Evolutionary conservation across 2,113 vertebrate species (phyloP).

Genomic region (Nothobranchius furzeri): DNA sequence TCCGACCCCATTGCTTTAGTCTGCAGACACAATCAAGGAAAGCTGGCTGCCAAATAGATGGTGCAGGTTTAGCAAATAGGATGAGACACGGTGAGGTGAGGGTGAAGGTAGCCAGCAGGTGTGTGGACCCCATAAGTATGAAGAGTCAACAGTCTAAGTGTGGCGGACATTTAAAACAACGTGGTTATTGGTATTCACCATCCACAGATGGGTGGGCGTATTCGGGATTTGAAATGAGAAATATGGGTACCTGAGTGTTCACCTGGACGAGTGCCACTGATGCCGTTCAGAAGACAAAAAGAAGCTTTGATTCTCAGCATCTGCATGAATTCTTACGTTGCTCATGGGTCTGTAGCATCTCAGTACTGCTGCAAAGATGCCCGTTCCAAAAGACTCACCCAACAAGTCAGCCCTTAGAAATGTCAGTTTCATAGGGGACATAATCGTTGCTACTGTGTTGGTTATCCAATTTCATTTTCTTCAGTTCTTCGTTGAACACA

Average conservation of each 20-base stretch:
- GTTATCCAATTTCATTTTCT: no score
- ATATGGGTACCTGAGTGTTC: no score
- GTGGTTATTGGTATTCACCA: neutral
- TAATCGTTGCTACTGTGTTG: no score
- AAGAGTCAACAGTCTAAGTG: neutral
- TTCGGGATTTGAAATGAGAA: neutral
- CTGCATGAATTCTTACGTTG: neutral
- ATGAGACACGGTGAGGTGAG: conserved; percentile 1
- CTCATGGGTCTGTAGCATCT: neutral
- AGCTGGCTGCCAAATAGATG: conserved; percentile 51
- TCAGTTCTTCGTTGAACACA: no score
- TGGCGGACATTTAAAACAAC: conserved; percentile 6
- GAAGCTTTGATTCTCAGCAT: neutral
- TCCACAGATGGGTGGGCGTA: neutral
- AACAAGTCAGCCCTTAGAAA: no score
- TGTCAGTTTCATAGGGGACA: no score
- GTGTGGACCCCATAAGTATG: neutral
- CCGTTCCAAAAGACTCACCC: no score
- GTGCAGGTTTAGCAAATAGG: conserved; percentile 43
- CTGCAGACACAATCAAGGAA: conserved; percentile 59
- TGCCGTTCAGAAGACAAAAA: neutral
- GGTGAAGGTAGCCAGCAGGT: neutral
- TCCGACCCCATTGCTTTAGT: conserved; percentile 54
- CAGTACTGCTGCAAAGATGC: no score
- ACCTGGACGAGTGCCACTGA: neutral